Conservation (phyloP, 2,797 vertebrate species). For the Tenualosa thibaudeaui region DNA sequence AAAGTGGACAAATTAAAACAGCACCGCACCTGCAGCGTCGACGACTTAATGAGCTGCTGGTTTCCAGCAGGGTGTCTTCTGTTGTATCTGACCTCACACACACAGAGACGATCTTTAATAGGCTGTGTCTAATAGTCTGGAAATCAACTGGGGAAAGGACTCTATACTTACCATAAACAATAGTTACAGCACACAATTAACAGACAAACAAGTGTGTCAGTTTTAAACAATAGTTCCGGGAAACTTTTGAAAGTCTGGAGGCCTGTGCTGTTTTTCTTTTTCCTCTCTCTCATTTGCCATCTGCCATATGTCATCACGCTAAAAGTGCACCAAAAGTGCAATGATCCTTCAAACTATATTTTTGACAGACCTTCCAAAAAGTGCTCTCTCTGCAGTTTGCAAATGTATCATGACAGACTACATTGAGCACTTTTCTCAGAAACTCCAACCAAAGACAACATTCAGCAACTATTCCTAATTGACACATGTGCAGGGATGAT, state of each 20-base stretch:
- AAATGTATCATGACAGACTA: conserved; percentile 20
- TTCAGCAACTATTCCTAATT: conserved; percentile 21
- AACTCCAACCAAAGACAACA: conserved; percentile 7
- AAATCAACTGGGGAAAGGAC: background rate
- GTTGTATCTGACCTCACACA: conserved; percentile 9
- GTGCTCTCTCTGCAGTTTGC: background rate
- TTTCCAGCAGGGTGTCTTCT: conserved; percentile 29
- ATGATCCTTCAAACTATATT: conserved; percentile 20
- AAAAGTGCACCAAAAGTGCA: conserved; percentile 10
- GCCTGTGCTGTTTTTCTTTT: background rate
- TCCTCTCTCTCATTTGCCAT: background rate
- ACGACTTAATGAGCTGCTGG: conserved; percentile 43
- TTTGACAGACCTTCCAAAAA: conserved; percentile 6
- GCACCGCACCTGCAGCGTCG: conserved; percentile 19
- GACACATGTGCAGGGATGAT: background rate
- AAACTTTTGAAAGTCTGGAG: background rate
- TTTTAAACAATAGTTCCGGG: background rate
- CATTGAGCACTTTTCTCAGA: background rate
- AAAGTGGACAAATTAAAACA: conserved; percentile 52
- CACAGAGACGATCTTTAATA: background rate
- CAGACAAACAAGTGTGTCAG: background rate
- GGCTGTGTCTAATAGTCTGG: background rate
- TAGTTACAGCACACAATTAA: no score
- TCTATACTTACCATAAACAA: no score
- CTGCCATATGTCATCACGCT: conserved; percentile 13